Percentiles rank a stretch among this genome's conserved stretches.
Evolutionary conservation across 2,888 invertebrate species (phyloP).

Genomic region (Caenorhabditis afra): DNA sequence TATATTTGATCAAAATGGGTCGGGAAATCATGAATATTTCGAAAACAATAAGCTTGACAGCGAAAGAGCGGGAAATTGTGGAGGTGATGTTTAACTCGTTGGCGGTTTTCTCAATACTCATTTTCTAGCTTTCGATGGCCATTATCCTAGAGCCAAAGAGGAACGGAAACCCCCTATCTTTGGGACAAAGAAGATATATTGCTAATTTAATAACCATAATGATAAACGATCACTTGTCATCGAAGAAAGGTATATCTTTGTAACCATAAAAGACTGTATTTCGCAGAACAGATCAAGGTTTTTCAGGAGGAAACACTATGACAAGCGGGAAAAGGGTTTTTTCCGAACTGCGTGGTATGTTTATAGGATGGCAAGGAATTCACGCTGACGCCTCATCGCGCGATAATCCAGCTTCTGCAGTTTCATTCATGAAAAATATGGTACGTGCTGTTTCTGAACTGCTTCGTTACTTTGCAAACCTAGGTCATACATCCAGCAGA

Average conservation of each 20-base stretch:
- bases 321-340: constrained; percentile 13
- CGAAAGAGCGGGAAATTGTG: constrained; percentile 20
- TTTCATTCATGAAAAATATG: constrained; percentile 24
- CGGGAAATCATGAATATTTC: constrained; percentile 21
- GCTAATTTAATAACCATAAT: constrained; percentile 27
- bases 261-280: no score
- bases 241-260: no score
- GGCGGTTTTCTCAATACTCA: neutral
- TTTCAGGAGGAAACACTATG: neutral
- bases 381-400: constrained; percentile 12
- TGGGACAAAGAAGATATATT: constrained; percentile 26
- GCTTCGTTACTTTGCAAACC: no score
- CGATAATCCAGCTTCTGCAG: constrained; percentile 1
- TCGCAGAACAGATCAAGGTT: no score
- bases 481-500: neutral
- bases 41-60: neutral
- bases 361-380: constrained; percentile 32
- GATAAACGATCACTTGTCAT: constrained; percentile 19
- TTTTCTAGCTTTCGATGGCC: constrained; percentile 26
- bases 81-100: neutral
- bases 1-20: constrained; percentile 42
- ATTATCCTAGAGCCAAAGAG: neutral
- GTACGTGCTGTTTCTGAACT: constrained; percentile 3
- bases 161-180: constrained; percentile 20
- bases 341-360: constrained; percentile 40